A percentile compares a stretch with the other conserved stretches of the same genome.
Evolutionary conservation across 2,797 vertebrate species (phyloP).

Genomic region (Dryobates pubescens): DNA sequence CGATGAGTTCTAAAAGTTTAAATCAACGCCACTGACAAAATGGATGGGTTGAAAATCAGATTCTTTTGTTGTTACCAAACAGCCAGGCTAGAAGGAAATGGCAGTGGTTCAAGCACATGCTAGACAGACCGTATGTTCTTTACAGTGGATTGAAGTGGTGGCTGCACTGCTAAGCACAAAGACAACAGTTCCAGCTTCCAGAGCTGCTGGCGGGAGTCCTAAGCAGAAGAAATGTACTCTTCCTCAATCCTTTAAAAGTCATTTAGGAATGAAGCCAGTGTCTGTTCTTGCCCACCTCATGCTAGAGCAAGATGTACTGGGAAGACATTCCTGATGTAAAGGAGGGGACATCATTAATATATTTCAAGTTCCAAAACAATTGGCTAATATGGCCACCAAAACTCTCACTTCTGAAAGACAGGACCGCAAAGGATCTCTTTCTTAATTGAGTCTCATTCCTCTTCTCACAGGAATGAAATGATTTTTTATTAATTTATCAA

Average conservation of each 20-base stretch:
- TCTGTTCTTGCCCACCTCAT: neutral
- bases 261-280: neutral
- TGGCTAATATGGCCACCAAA: neutral
- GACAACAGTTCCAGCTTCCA: conserved; percentile 2
- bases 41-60: neutral
- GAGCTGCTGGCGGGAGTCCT: conserved; percentile 10
- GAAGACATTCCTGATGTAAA: neutral
- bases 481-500: neutral
- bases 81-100: conserved; percentile 6
- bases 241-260: neutral
- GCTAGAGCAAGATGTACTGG: neutral
- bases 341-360: neutral
- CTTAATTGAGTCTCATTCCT: neutral
- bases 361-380: neutral
- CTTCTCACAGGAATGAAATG: neutral
- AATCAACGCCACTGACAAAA: neutral
- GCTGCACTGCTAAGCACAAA: neutral
- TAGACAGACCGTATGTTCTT: conserved; percentile 17
- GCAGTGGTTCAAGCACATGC: conserved; percentile 23
- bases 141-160: neutral
- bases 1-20: neutral
- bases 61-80: neutral
- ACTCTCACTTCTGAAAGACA: neutral
- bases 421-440: neutral
- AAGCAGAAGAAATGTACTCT: neutral